A percentile compares a stretch with the other conserved stretches of the same genome.
Conservation (phyloP, 2,888 invertebrate genomes). For the Conops quadrifasciatus region DNA sequence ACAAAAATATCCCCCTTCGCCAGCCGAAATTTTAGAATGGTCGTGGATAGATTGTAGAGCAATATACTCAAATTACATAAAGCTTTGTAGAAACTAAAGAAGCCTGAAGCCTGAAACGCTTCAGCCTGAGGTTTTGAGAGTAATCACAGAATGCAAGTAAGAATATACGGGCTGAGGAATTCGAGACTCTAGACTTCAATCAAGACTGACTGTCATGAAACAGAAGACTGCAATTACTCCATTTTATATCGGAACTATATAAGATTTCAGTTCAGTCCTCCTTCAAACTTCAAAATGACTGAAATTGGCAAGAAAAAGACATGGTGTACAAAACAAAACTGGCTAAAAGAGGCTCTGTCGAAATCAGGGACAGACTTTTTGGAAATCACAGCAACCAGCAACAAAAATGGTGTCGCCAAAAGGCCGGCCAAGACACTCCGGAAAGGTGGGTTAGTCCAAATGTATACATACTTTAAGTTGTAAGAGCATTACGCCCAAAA, state of each 20-base stretch:
- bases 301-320: slow-evolving; percentile 56
- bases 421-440: slow-evolving; percentile 46
- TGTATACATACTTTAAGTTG: background rate
- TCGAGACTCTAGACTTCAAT: background rate
- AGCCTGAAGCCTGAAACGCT: too few relatives aligned
- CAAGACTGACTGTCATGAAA: slow-evolving; percentile 35
- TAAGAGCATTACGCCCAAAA: background rate
- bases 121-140: too few relatives aligned
- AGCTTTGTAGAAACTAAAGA: too few relatives aligned
- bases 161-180: background rate
- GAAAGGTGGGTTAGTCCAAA: background rate
- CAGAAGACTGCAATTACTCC: slow-evolving; percentile 14
- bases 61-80: too few relatives aligned
- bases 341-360: slow-evolving; percentile 67
- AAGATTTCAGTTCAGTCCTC: background rate
- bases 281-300: slow-evolving; percentile 48
- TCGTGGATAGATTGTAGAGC: too few relatives aligned
- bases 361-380: slow-evolving; percentile 65
- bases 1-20: too few relatives aligned
- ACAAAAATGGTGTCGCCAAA: slow-evolving; percentile 42
- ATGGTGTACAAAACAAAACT: slow-evolving; percentile 65
- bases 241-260: background rate
- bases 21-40: too few relatives aligned
- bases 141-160: too few relatives aligned
- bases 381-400: slow-evolving; percentile 56